Evolutionary conservation across 1,140 invertebrate genomes (phyloP).

Genomic region (Samia ricini): DNA sequence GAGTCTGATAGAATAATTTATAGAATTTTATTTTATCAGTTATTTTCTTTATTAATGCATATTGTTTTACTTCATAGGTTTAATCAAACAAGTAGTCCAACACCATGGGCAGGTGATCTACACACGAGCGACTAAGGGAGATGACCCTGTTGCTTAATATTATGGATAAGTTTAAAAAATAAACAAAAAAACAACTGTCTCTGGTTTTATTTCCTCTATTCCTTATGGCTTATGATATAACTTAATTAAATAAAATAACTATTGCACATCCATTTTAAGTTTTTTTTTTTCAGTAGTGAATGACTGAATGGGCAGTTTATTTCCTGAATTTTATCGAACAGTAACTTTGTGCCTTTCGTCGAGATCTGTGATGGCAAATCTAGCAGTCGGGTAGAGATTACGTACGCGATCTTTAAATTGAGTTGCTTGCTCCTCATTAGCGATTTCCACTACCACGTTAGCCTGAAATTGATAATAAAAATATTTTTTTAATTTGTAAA

Average conservation of each 20-base stretch:
- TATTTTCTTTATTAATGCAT: neutral
- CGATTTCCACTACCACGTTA: constrained; percentile 63
- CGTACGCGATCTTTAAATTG: constrained; percentile 54
- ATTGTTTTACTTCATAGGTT: constrained; percentile 80
- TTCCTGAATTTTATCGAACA: constrained; percentile 17
- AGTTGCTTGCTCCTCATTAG: constrained; percentile 53
- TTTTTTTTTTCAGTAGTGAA: neutral
- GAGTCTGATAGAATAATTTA: constrained; percentile 67
- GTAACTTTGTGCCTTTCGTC: constrained; percentile 50
- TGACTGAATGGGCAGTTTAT: neutral
- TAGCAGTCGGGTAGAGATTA: constrained; percentile 51
- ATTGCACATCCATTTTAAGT: neutral
- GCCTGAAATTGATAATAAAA: constrained; percentile 41
- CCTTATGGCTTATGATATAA: neutral
- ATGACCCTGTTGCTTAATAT: constrained; percentile 81
- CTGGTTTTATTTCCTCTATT: constrained; percentile 7
- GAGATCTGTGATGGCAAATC: constrained; percentile 50
- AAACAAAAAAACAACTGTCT: constrained; percentile 15
- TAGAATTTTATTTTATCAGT: neutral
- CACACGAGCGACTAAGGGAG: constrained; percentile 96
- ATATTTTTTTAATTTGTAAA: constrained; percentile 3
- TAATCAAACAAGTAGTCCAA: constrained; percentile 98
- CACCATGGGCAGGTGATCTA: constrained; percentile 98
- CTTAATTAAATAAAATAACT: neutral
- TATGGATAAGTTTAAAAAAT: constrained; percentile 57